Base-by-base conservation (phyloP, 2,888 invertebrate species). In the Pycnomerus fuliginosus region DNA sequence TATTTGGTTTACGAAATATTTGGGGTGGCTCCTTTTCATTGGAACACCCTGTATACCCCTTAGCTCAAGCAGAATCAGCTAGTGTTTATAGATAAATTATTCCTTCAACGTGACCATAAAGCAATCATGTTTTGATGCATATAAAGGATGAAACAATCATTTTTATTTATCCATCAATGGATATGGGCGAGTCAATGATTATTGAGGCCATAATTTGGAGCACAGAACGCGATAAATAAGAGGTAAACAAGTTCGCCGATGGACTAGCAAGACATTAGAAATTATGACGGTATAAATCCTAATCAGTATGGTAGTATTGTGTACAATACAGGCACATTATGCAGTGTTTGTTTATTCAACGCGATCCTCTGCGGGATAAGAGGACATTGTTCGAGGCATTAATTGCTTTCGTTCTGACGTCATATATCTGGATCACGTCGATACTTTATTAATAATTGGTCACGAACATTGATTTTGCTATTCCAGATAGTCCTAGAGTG, bases 211-310 rank as follows among this genome's bases (percentile, higher is more conserved):
- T 64, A 64, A 64, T 62, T 64, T 61, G 58, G 58, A 52, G 37
- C 53, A 61, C 60, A 58, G 57, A 59, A 59, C 55, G 58, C 60
- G 57, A 64, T 65, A 65, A 66, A 66, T 64, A 64, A 58, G 56
- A 58, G 43, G 48, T 48, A 55, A 61, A 60, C 60, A 60, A 58
- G 57, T 55, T 55, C 50, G 55, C 54, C 55, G 58, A 49, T 34
- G 38, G 28, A 35, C 30, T 34, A 25, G 34, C 29, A 62, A 57
- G 62, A 54, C 67, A 65, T 67, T 64, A 58, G 60, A 62, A 65
- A 62, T 67, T 67, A 67, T 65, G 63, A 64, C 59, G 58, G 56
- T 56, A 65, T 67, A 67, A 67, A 66, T 67, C 58, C 62, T 58
- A 65, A 65, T 65, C 64, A 65, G 61, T 58, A 59, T 56, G 49